Base-by-base conservation (phyloP, 92 coral and sea anemone species). In the Plumapathes pennacea region DNA sequence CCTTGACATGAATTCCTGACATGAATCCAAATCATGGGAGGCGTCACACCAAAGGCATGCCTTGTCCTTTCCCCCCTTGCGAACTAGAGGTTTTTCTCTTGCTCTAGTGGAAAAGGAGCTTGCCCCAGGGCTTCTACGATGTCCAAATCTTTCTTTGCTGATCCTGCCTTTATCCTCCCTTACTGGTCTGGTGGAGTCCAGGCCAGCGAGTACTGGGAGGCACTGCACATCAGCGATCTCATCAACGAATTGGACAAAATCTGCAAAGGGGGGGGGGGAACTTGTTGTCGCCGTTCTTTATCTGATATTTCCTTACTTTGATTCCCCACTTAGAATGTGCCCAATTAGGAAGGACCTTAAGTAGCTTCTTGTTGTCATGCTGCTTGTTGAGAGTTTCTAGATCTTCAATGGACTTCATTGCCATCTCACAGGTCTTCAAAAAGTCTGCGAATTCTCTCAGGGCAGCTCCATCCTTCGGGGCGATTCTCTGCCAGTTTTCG, bases 371-470 rank as follows among this genome's bases (percentile, higher is more conserved):
- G 47, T 78, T 69, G 34, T 60, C 85, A 28, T 66, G 52, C 19
- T 71, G 64, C 45, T 61, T 70, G 34, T 79, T 60, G n/a, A 79
- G 49, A 2, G 77, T 72, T 69, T 49, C 62, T 4, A 78, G 68
- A 70, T 64, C 77, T 7, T 57, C 32, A 14, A 78, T 59, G 36
- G 78, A 38, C 30, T 55, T 50, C 71, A 69, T 71, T 23, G 85
- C 85, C 23, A 72, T 65, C 40, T 78, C 29, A 38, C 77, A 43
- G 4, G 77, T 71, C 48, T 33, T 33, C 38, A 74, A 34, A 28
- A 65, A 67, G 65, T 80, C 81, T 5, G 76, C 60, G 32, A 45
- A 64, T 32, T 74, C 77, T 38, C 78, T 78, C 41, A 68, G 42
- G n/a, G 61, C 67, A 18, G 31, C 29, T 4, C 51, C 85, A 61